Percentiles rank a stretch among this genome's conserved stretches.
phyloP scores from a whole-genome alignment of 2,113 vertebrate genomes.

The Hemichromis elongatus region DNA sequence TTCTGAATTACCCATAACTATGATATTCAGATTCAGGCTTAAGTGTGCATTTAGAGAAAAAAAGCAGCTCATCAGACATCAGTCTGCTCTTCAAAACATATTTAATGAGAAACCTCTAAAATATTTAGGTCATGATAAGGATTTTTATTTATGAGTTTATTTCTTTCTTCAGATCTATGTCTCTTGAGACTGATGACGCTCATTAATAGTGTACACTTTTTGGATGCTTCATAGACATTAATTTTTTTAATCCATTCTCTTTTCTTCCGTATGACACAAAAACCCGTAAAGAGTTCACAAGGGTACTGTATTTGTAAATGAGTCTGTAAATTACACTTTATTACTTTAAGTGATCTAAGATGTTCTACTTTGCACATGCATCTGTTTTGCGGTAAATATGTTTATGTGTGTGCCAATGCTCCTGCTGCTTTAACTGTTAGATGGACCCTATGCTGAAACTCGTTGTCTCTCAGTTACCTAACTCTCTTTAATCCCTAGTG shows the following conservation, averaged over 20 bases:
- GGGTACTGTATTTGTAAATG: background rate
- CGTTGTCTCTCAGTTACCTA: conserved; percentile 46
- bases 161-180: background rate
- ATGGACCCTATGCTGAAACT: background rate
- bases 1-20: background rate
- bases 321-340: background rate
- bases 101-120: background rate
- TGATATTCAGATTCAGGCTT: background rate
- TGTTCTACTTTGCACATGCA: background rate
- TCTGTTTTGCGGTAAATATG: background rate
- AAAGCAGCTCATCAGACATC: background rate
- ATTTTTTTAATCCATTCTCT: background rate
- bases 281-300: background rate
- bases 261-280: background rate
- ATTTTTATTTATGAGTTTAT: background rate
- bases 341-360: background rate
- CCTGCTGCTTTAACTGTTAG: background rate
- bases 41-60: background rate
- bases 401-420: background rate
- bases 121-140: background rate
- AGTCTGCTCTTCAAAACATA: background rate
- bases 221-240: background rate
- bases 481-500: conserved; percentile 45
- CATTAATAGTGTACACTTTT: background rate
- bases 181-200: background rate